A percentile compares a stretch with the other conserved stretches of the same genome.
phyloP scores from a whole-genome alignment of 2,113 vertebrate species.

The Plestiodon gilberti region DNA sequence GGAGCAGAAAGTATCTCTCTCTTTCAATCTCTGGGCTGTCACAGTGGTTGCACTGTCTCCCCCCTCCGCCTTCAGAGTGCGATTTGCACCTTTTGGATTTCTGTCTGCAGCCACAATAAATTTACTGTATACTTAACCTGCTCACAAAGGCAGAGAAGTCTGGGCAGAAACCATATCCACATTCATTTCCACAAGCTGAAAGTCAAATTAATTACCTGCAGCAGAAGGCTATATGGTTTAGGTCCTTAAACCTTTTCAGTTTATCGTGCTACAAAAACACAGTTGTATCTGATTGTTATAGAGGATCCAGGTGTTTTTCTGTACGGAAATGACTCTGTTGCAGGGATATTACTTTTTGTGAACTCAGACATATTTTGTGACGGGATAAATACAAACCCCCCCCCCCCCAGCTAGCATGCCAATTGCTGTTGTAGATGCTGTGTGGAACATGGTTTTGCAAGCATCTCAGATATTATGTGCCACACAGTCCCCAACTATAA shows the following conservation, averaged over 20 bases:
- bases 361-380: not conserved
- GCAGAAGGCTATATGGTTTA: not conserved
- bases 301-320: not conserved
- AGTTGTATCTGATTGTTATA: not conserved
- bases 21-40: constrained; percentile 22
- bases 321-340: not conserved
- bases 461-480: no score
- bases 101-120: not conserved
- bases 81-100: not conserved
- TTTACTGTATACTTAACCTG: not conserved
- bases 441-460: not conserved
- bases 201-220: not conserved
- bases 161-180: constrained; percentile 4
- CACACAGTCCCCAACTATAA: no score
- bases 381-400: not conserved
- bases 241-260: not conserved
- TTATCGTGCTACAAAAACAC: not conserved
- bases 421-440: not conserved
- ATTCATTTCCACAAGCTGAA: not conserved
- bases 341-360: not conserved
- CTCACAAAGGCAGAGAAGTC: not conserved
- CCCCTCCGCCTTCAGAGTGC: not conserved
- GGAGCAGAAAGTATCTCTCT: constrained; percentile 15
- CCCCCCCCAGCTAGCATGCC: not conserved
- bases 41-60: not conserved